Percentiles rank a stretch among this genome's conserved stretches.
Conservation (phyloP, 1,140 invertebrate species). For the Homalodisca vitripennis region DNA sequence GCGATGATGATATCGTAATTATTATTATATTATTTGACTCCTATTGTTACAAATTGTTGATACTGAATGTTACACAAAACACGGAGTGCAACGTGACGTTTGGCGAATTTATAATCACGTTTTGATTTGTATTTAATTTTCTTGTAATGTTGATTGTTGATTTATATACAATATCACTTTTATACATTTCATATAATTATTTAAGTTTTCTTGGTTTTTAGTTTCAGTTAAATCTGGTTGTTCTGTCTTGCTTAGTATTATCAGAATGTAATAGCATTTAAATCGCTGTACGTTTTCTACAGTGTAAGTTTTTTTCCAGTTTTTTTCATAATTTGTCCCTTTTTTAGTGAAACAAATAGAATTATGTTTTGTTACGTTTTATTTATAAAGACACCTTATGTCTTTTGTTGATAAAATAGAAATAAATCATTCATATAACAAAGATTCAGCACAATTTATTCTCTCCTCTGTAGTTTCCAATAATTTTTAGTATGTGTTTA, state of each 20-base stretch:
- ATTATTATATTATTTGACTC: background rate
- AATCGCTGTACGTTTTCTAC: background rate
- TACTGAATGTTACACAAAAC: conserved; percentile 3
- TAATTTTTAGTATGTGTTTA: background rate
- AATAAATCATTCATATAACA: conserved; percentile 22
- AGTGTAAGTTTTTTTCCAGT: background rate
- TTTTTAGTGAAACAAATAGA: background rate
- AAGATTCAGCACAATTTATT: background rate
- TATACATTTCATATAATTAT: background rate
- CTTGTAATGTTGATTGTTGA: background rate
- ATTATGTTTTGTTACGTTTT: background rate
- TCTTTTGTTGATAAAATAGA: conserved; percentile 25
- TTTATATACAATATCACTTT: background rate
- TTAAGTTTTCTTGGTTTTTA: background rate
- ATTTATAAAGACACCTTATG: conserved; percentile 7
- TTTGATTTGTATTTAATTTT: background rate
- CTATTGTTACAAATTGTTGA: conserved; percentile 21
- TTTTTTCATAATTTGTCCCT: background rate
- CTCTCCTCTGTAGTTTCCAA: background rate
- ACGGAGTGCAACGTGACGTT: background rate
- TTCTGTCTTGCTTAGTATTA: background rate
- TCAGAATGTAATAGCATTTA: background rate
- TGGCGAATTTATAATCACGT: background rate
- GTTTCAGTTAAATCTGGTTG: background rate
- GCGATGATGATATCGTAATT: background rate